Evolutionary conservation across 1,140 invertebrate species (phyloP).

Genomic region (Druon quercuslanigerum): DNA sequence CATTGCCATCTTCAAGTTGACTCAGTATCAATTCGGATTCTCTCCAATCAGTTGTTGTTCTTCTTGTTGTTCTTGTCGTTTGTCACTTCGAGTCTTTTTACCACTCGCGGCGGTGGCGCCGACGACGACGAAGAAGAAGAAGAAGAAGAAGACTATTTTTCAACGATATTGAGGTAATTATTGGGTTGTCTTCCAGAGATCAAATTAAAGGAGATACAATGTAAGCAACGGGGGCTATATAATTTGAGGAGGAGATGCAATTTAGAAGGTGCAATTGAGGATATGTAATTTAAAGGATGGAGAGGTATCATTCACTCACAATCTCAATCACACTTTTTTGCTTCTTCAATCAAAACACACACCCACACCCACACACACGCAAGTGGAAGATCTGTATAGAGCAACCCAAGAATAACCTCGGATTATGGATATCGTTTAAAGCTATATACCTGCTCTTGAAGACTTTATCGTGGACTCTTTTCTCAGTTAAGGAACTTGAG

Average conservation of each 20-base stretch:
- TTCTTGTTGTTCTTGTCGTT: no score
- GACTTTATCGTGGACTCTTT: background rate
- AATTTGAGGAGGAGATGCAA: background rate
- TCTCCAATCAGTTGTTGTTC: slow-evolving; percentile 3
- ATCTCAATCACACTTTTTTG: no score
- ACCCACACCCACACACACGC: no score
- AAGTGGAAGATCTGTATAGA: background rate
- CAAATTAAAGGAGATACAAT: background rate
- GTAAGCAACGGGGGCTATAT: background rate
- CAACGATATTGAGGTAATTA: slow-evolving; percentile 16
- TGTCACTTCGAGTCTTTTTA: slow-evolving; percentile 1
- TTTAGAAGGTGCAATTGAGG: background rate
- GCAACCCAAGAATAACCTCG: slow-evolving; percentile 21
- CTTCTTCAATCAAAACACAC: background rate
- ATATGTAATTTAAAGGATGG: no score
- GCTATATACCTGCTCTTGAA: slow-evolving; percentile 5
- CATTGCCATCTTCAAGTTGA: slow-evolving; percentile 84
- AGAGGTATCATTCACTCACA: no score
- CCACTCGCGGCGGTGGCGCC: background rate
- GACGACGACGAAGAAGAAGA: background rate
- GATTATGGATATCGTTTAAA: slow-evolving; percentile 13
- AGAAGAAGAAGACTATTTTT: background rate
- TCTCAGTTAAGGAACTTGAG: slow-evolving; percentile 1
- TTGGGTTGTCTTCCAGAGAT: background rate
- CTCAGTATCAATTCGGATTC: slow-evolving; percentile 45